These are phyloP conservation scores for Acrocephalus arundinaceus DNA, from an alignment of 2,113 vertebrate species.

Conservation along the genomic window DNA sequence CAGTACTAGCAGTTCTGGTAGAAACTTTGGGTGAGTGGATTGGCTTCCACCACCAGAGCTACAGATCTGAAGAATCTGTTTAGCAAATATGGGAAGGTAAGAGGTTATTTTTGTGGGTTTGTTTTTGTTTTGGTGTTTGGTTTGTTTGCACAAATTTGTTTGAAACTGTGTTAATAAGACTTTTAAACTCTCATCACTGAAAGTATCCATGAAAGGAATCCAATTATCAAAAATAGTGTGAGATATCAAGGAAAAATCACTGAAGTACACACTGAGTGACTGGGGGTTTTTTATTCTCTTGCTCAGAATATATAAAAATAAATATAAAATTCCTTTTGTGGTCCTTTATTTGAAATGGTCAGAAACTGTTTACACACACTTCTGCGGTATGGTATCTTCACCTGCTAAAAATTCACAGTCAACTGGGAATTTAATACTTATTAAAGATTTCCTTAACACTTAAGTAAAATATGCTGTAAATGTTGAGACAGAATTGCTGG, in stretches of 20 bases:
- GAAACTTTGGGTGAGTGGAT: constrained; percentile 97
- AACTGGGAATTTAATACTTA: not conserved
- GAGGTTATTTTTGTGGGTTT: not conserved
- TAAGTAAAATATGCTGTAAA: not conserved
- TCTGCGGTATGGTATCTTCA: not conserved
- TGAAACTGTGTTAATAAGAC: not conserved
- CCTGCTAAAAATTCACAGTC: not conserved
- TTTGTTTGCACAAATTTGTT: not conserved
- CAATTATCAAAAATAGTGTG: not conserved
- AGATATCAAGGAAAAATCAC: not conserved
- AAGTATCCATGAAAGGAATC: not conserved
- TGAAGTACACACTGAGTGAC: accelerated
- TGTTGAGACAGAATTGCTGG: not conserved
- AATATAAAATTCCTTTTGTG: not conserved
- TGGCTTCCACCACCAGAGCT: constrained; percentile 95
- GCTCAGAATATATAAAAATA: not conserved
- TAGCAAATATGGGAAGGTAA: constrained; percentile 96
- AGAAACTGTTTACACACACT: not conserved
- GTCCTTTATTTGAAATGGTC: not conserved
- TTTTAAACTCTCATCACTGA: not conserved
- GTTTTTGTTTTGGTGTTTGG: not conserved
- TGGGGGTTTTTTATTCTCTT: not conserved
- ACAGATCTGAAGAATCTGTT: constrained; percentile 96
- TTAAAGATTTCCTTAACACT: not conserved
- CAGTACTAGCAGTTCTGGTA: constrained; percentile 73